phyloP scores from a whole-genome alignment of 2,888 invertebrate species.

The Drosophila anomalipes region DNA sequence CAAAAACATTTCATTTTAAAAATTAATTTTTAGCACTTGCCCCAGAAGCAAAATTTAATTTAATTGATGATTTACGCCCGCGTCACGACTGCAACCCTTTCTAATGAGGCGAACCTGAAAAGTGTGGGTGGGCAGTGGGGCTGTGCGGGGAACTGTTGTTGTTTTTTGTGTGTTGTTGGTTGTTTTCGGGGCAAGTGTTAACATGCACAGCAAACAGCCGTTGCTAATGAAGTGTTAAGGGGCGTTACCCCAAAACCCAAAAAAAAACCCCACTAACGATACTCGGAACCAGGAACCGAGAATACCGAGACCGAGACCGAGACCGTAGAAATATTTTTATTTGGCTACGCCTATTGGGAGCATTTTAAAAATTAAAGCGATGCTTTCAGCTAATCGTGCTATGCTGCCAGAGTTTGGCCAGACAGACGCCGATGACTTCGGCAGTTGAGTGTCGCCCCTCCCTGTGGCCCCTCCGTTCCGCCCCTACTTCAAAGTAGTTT shows the following conservation, averaged over 20 bases:
- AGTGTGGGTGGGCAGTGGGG: not conserved
- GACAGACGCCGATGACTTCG: constrained; percentile 15
- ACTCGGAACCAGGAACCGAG: not conserved
- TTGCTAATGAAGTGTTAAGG: constrained; percentile 67
- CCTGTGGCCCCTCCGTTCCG: not conserved
- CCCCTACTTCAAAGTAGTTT: not conserved
- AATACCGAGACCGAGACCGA: not conserved
- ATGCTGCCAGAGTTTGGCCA: not conserved
- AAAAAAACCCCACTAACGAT: not conserved
- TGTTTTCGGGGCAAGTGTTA: constrained; percentile 57
- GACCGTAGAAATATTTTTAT: constrained; percentile 9
- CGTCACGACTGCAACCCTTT: constrained; percentile 58
- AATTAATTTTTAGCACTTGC: constrained; percentile 69
- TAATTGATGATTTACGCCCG: constrained; percentile 73
- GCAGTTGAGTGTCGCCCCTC: not conserved
- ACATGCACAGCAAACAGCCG: constrained; percentile 37
- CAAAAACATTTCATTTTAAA: constrained; percentile 71
- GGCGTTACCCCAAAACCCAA: constrained; percentile 4
- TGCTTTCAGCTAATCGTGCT: constrained; percentile 42
- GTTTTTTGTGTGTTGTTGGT: constrained; percentile 16
- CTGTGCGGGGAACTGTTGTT: constrained; percentile 1
- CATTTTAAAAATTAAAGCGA: constrained; percentile 38
- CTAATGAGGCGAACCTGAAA: constrained; percentile 48
- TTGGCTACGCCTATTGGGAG: constrained; percentile 35
- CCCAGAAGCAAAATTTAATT: constrained; percentile 72